A percentile compares a stretch with the other conserved stretches of the same genome.
These are phyloP conservation scores for Aphelenchoides bicaudatus DNA, from an alignment of 2,888 invertebrate species.

Conservation along the genomic window DNA sequence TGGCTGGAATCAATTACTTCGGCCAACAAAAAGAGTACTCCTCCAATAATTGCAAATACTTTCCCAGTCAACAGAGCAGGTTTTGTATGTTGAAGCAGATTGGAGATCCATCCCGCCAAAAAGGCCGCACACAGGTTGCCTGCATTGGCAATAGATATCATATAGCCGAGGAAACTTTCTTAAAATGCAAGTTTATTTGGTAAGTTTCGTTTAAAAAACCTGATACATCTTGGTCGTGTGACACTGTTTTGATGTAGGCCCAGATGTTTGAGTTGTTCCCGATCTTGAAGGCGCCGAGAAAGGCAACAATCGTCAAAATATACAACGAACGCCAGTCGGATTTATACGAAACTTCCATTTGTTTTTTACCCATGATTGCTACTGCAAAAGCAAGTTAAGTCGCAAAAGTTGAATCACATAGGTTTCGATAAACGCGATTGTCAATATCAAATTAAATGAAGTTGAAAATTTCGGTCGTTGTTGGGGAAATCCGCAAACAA, in stretches of 20 bases:
- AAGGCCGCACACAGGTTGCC: constrained; percentile 9
- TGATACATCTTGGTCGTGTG: constrained; percentile 18
- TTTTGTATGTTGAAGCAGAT: background rate
- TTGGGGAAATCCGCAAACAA: no score
- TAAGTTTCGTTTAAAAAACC: background rate
- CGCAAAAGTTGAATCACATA: no score
- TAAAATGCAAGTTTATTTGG: constrained; percentile 17
- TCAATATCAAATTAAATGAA: no score
- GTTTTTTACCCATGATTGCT: no score
- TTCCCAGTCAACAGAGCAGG: constrained; percentile 21
- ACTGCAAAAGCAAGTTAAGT: no score
- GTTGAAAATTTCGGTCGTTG: no score
- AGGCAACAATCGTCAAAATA: constrained; percentile 28
- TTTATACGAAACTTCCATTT: no score
- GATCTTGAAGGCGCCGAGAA: constrained; percentile 26
- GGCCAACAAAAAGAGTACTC: constrained; percentile 16
- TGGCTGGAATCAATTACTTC: constrained; percentile 3
- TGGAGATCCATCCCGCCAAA: constrained; percentile 10
- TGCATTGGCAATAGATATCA: constrained; percentile 11
- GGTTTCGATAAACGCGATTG: no score
- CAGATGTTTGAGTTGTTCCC: constrained; percentile 22
- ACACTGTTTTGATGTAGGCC: constrained; percentile 31
- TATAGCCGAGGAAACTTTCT: constrained; percentile 20
- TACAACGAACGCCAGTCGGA: constrained; percentile 33
- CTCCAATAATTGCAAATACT: constrained; percentile 17